Percentiles rank a stretch among this genome's conserved stretches.
Conservation (phyloP, 2,113 vertebrate species). For the Sporophila hypoxantha region DNA sequence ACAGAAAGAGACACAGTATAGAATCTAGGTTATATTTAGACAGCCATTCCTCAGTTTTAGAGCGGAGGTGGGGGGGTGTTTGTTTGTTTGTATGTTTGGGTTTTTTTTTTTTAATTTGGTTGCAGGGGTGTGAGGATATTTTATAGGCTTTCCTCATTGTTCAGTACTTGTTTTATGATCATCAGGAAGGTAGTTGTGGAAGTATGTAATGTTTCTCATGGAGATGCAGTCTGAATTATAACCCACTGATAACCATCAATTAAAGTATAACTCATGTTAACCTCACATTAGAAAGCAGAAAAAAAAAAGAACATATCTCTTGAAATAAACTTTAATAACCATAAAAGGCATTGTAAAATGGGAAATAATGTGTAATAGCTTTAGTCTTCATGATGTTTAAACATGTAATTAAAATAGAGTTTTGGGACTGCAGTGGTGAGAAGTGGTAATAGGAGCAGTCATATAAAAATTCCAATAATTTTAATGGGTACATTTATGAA, state of each 20-base stretch:
- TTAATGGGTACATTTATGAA: not conserved
- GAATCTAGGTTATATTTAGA: not conserved
- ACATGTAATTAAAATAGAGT: not conserved
- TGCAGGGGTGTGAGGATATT: rapidly evolving
- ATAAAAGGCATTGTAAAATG: constrained; percentile 53
- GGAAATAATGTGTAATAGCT: constrained; percentile 34
- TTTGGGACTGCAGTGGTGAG: not conserved
- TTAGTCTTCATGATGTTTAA: not conserved
- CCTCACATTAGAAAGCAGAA: constrained; percentile 44
- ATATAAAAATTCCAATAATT: not conserved
- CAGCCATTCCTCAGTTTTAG: constrained; percentile 22
- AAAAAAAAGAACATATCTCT: constrained; percentile 43
- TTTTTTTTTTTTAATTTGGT: not conserved
- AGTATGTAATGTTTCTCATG: constrained; percentile 52
- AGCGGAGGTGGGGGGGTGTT: not conserved
- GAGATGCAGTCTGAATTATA: constrained; percentile 55
- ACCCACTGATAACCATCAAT: constrained; percentile 54
- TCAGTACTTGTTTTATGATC: constrained; percentile 70
- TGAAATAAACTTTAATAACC: constrained; percentile 66
- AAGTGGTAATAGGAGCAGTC: not conserved
- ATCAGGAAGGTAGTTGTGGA: constrained; percentile 25
- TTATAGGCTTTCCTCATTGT: constrained; percentile 28
- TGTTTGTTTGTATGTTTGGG: too few relatives aligned
- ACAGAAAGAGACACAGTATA: not conserved
- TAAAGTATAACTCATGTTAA: constrained; percentile 57